Conservation (phyloP, 2,113 vertebrate genomes). For the Oxyura jamaicensis region DNA sequence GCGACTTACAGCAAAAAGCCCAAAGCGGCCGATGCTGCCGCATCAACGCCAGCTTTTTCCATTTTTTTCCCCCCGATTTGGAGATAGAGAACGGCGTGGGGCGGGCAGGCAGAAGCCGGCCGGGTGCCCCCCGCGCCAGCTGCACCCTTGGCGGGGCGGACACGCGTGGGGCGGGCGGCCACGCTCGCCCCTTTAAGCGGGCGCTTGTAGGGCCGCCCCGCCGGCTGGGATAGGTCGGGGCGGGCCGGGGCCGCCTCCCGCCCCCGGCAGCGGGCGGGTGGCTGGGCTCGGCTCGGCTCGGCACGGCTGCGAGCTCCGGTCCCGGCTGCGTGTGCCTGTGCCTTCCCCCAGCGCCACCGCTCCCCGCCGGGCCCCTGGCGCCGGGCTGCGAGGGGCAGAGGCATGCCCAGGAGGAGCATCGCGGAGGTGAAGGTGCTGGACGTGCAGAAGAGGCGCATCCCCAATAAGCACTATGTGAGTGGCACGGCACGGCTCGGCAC, state of each 20-base stretch:
- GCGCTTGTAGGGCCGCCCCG: background rate
- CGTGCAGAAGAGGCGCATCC: conserved; percentile 83
- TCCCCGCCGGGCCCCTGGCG: background rate
- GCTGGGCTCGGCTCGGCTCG: background rate
- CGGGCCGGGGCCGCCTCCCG: conserved; percentile 42
- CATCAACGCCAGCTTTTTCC: too few species aligned
- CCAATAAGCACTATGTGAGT: conserved; percentile 87
- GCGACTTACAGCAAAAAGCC: too few species aligned
- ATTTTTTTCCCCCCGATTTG: too few species aligned
- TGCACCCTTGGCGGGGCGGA: too few species aligned
- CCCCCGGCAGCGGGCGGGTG: conserved; percentile 11
- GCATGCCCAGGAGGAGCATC: conserved; percentile 81
- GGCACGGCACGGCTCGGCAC: background rate
- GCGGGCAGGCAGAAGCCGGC: too few species aligned
- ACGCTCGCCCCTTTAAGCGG: conserved; percentile 48
- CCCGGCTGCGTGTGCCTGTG: background rate
- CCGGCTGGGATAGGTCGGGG: conserved; percentile 13
- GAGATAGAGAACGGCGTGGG: too few species aligned
- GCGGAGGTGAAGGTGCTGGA: conserved; percentile 84
- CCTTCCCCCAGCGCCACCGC: background rate
- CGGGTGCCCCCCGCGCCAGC: too few species aligned
- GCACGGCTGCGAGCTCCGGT: background rate
- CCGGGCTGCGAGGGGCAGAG: conserved; percentile 16
- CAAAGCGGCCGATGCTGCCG: too few species aligned
- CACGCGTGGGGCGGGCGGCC: background rate